phyloP scores from a whole-genome alignment of 2,113 vertebrate species.

The Fregetta grallaria region DNA sequence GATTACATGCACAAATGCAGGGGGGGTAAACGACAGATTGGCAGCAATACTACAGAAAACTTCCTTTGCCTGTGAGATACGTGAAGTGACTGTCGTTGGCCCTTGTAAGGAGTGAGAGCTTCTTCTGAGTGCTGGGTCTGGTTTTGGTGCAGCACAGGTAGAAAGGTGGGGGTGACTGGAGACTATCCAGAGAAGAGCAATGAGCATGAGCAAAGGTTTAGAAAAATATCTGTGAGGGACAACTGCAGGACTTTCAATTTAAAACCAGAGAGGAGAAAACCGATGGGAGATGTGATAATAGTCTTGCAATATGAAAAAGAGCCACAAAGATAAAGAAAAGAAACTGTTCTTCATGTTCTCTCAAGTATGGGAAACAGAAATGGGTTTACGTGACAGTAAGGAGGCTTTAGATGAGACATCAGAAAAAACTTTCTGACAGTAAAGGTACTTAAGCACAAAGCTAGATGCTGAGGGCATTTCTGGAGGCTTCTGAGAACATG shows the following conservation, averaged over 20 bases:
- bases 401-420: neutral
- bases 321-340: neutral
- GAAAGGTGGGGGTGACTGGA: neutral
- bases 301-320: neutral
- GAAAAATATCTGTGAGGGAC: neutral
- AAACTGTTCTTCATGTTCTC: neutral
- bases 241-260: neutral
- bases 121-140: neutral
- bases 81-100: too few species aligned
- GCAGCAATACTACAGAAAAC: neutral
- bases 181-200: neutral
- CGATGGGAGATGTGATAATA: neutral
- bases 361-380: neutral
- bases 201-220: neutral
- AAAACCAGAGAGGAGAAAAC: neutral
- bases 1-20: neutral
- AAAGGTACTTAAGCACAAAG: neutral
- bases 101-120: neutral
- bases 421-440: neutral
- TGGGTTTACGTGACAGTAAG: neutral
- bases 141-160: neutral
- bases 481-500: neutral
- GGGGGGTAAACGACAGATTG: rapidly evolving
- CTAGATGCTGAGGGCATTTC: neutral
- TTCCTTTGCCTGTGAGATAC: neutral